Evolutionary conservation across 2,797 vertebrate species (phyloP).

Genomic region (Sparus aurata): DNA sequence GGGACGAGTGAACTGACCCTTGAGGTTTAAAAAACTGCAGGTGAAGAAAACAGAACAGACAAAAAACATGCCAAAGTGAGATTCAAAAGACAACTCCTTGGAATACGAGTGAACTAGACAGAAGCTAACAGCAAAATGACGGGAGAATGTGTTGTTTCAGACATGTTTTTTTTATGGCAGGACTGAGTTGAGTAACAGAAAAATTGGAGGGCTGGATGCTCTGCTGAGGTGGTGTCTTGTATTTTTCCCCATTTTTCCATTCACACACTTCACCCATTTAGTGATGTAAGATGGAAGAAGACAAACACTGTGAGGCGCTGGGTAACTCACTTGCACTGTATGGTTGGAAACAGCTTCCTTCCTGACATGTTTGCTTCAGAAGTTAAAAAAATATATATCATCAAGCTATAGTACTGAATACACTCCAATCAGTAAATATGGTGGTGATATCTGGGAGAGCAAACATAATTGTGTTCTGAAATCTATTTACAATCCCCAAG

Average conservation of each 20-base stretch:
- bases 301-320: constrained; percentile 38
- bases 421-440: neutral
- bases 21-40: neutral
- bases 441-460: neutral
- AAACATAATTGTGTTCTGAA: neutral
- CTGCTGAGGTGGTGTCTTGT: neutral
- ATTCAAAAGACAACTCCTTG: constrained; percentile 2
- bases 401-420: constrained; percentile 39
- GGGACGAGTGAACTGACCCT: constrained; percentile 15
- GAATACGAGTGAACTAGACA: neutral
- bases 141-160: constrained; percentile 17
- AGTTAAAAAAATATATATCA: constrained; percentile 61
- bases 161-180: constrained; percentile 17
- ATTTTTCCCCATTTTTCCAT: constrained; percentile 1
- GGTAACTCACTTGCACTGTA: constrained; percentile 75
- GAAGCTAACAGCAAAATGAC: neutral
- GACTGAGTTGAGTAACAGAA: constrained; percentile 2
- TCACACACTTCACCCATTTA: constrained; percentile 53
- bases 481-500: neutral
- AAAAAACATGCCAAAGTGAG: constrained; percentile 63
- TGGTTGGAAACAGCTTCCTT: constrained; percentile 65
- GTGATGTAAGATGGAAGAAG: constrained; percentile 52
- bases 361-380: constrained; percentile 76
- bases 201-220: neutral
- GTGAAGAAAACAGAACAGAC: constrained; percentile 21